These are phyloP conservation scores for Lates calcarifer DNA, from an alignment of 2,113 vertebrate species.

Conservation along the genomic window DNA sequence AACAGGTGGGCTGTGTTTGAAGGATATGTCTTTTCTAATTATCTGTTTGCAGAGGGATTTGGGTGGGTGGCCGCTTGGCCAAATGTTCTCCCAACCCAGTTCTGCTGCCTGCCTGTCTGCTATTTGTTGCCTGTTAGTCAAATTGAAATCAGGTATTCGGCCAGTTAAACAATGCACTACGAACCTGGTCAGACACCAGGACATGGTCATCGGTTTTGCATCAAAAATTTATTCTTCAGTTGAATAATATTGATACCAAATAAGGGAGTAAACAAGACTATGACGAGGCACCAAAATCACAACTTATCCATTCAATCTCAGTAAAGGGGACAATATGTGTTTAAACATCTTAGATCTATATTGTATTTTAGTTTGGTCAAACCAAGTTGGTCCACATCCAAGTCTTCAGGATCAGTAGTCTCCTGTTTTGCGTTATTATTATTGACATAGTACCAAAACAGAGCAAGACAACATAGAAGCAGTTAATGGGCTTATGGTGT, in stretches of 20 bases:
- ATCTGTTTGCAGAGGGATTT: constrained; percentile 71
- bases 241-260: background rate
- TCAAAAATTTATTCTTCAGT: background rate
- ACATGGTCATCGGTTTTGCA: background rate
- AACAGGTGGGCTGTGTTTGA: constrained; percentile 79
- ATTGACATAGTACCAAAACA: background rate
- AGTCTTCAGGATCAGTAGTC: background rate
- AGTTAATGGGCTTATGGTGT: constrained; percentile 64
- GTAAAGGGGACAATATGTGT: background rate
- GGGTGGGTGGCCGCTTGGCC: constrained; percentile 45
- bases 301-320: background rate
- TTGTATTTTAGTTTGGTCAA: background rate
- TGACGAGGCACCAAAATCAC: background rate
- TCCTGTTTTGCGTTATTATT: constrained; percentile 16
- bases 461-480: constrained; percentile 2
- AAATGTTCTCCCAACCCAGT: constrained; percentile 51
- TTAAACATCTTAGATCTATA: background rate
- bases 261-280: background rate
- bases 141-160: constrained; percentile 10
- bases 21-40: constrained; percentile 78
- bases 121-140: constrained; percentile 8
- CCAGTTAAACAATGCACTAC: background rate
- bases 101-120: constrained; percentile 12
- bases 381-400: background rate
- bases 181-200: background rate